Conservation (phyloP, 92 coral and sea anemone genomes). For the Palythoa caribaeorum region DNA sequence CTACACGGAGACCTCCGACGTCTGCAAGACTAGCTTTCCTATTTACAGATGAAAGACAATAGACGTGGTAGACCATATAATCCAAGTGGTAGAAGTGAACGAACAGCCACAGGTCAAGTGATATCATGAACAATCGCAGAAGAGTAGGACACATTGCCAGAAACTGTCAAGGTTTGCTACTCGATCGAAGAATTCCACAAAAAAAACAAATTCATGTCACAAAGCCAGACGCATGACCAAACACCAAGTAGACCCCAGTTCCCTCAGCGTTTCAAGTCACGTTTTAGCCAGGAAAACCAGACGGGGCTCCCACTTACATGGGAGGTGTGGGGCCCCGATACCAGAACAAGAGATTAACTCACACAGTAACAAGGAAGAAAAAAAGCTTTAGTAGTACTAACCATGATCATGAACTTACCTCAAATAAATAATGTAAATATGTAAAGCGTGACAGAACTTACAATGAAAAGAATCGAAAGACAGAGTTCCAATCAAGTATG, state of each 20-base stretch:
- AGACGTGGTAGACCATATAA: constrained; percentile 3
- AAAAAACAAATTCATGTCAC: neutral
- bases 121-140: neutral
- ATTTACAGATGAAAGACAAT: constrained; percentile 8
- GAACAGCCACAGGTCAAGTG: constrained; percentile 10
- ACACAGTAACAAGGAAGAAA: neutral
- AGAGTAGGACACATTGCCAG: neutral
- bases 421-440: constrained; percentile 15
- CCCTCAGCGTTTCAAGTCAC: neutral
- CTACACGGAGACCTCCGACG: constrained; percentile 3
- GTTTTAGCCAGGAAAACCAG: neutral
- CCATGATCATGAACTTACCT: neutral
- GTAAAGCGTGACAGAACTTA: neutral
- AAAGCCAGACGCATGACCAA: neutral
- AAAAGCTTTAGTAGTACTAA: neutral
- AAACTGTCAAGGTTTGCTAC: neutral
- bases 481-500: constrained; percentile 10
- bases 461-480: neutral
- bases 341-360: neutral
- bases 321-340: neutral
- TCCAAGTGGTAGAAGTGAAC: neutral
- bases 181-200: neutral
- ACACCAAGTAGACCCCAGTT: neutral
- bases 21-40: constrained; percentile 4
- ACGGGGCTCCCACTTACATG: neutral